Base-by-base conservation (phyloP, 2,888 invertebrate species). In the Drosophila melanosoma region DNA sequence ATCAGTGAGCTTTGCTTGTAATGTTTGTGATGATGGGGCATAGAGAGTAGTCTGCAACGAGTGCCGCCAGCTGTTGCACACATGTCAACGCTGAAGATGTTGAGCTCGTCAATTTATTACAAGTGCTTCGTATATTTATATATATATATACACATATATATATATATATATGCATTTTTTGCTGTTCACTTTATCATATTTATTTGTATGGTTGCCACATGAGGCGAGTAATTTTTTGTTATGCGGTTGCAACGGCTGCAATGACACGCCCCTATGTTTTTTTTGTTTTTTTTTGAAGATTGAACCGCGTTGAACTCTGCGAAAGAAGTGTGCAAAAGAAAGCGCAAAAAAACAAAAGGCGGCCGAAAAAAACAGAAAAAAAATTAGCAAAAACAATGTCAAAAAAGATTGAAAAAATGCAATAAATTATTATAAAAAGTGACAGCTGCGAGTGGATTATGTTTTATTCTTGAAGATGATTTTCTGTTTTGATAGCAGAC, bases 371-470 rank as follows among this genome's bases (percentile, higher is more conserved):
- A 66, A 57, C 26, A 51, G 42, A 51, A n/a, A 56, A 72, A 83
- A 76, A 73, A 83, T 74, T 70, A 68, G 52, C 48, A 71, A 65
- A 75, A 60, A 68, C 71, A 8, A 45, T 23, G 45, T 8, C 45
- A 45, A 4, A 38, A 49, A 49, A 49, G 32, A 62, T 36, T 33
- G 12, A 49, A 76, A 74, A 75, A 81, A 72, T 79, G 75, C 80
- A 83, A 83, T 86, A 87, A 87, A 84, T 89, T 84, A 84, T 81
- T 69, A 74, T 77, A 81, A 82, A 81, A 77, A 69, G 70, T 69
- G 74, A 76, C 76, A 76, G 74, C 71, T 45, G 35, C 57, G 53
- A 45, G 61, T 38, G 60, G 52, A 35, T 63, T 57, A 66, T 60
- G 10, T 33, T 63, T 54, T 61, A 15, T 63, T 45, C 53, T 52